Conservation (phyloP, 1,140 invertebrate genomes). For the Zaprionus lachaisei region DNA sequence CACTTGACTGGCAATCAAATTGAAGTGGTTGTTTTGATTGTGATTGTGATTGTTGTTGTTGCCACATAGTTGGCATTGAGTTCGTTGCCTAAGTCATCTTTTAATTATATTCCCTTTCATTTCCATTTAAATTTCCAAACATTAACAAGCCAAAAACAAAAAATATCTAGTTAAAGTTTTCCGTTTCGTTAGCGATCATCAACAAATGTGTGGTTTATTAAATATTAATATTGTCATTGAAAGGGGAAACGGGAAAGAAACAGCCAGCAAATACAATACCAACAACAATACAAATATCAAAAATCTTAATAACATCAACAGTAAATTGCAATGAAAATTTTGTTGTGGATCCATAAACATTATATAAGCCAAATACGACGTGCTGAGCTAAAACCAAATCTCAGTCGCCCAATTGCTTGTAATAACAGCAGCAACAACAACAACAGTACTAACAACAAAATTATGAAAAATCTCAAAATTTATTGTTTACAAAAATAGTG, state of each 20-base stretch:
- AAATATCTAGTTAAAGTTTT: slow-evolving; percentile 22
- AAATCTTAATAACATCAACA: background rate
- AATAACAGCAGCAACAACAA: slow-evolving; percentile 11
- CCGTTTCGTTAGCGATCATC: slow-evolving; percentile 27
- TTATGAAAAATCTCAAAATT: slow-evolving; percentile 77
- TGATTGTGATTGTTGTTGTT: background rate
- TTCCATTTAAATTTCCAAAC: slow-evolving; percentile 20
- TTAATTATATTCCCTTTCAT: slow-evolving; percentile 3
- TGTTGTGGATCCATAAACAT: background rate
- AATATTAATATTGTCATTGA: slow-evolving; percentile 18
- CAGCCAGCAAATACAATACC: slow-evolving; percentile 37
- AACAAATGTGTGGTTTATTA: slow-evolving; percentile 29
- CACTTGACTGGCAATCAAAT: background rate
- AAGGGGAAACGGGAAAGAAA: slow-evolving; percentile 1
- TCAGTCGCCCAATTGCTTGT: slow-evolving; percentile 38
- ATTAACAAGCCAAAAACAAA: slow-evolving; percentile 18
- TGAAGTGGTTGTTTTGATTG: background rate
- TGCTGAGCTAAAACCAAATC: slow-evolving; percentile 33
- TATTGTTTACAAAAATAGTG: slow-evolving; percentile 69
- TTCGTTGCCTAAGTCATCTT: slow-evolving; percentile 36
- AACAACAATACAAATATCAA: slow-evolving; percentile 27
- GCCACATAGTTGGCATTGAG: slow-evolving; percentile 46
- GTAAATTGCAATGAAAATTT: too few relatives aligned
- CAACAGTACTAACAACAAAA: slow-evolving; percentile 49
- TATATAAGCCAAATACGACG: slow-evolving; percentile 8